phyloP scores from a whole-genome alignment of 1,140 invertebrate species.

The Meloidogyne floridensis region DNA sequence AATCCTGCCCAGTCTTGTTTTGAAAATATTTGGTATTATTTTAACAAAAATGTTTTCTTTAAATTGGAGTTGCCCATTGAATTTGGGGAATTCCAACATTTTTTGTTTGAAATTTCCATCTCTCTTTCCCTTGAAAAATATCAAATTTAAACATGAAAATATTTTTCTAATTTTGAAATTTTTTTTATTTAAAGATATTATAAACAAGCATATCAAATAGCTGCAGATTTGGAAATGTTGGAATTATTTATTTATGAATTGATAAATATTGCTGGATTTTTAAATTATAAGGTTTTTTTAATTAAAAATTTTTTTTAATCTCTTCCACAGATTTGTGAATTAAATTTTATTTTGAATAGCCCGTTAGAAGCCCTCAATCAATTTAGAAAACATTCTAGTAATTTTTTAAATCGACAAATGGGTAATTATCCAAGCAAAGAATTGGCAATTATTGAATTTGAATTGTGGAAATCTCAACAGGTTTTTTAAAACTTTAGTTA shows the following conservation, averaged over 20 bases:
- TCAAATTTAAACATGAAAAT: no score
- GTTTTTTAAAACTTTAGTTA: conserved; percentile 20
- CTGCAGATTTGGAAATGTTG: conserved; percentile 35
- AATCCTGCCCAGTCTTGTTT: no score
- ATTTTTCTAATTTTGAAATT: conserved; percentile 26
- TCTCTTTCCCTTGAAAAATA: no score
- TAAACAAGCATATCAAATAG: conserved; percentile 50
- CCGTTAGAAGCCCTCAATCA: conserved; percentile 42
- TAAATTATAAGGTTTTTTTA: conserved; percentile 49
- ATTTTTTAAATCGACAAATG: conserved; percentile 40
- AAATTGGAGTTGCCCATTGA: no score
- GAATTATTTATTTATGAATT: conserved; percentile 46
- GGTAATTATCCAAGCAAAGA: conserved; percentile 41
- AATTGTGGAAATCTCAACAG: conserved; percentile 50
- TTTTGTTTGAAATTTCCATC: no score
- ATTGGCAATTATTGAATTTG: conserved; percentile 47
- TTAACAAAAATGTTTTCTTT: no score
- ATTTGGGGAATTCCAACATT: no score
- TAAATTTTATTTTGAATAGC: conserved; percentile 45
- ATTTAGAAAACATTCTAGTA: conserved; percentile 42
- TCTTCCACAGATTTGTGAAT: conserved; percentile 40
- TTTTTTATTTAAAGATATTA: conserved; percentile 41
- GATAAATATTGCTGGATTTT: conserved; percentile 33
- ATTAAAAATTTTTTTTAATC: neutral
- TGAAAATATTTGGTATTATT: no score